These are phyloP conservation scores for Drosophila trapezifrons DNA, from an alignment of 1,140 invertebrate genomes.

Conservation along the genomic window DNA sequence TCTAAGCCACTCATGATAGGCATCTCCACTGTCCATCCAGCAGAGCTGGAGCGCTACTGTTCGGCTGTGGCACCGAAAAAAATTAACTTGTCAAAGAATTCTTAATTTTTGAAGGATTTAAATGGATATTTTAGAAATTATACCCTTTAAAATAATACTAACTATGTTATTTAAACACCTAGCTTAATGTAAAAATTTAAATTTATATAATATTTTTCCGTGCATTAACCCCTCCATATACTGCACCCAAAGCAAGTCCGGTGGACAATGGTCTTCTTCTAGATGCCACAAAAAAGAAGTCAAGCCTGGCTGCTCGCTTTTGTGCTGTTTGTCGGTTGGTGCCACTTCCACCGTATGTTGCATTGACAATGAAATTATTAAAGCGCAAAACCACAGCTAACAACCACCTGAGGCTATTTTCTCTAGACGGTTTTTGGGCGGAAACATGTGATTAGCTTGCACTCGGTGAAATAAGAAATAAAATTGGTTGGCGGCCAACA, in stretches of 20 bases:
- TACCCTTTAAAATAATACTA: no score
- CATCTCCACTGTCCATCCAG: slow-evolving; percentile 29
- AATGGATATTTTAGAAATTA: no score
- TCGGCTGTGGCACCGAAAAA: slow-evolving; percentile 15
- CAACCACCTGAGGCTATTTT: slow-evolving; percentile 48
- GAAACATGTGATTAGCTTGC: slow-evolving; percentile 67
- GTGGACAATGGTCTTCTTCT: slow-evolving; percentile 44
- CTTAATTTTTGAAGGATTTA: background rate
- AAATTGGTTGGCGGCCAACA: slow-evolving; percentile 12
- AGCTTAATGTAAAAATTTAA: no score
- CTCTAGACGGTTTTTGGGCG: slow-evolving; percentile 32
- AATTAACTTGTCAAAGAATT: background rate
- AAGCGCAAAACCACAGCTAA: slow-evolving; percentile 68
- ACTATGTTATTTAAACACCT: no score
- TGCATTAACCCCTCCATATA: slow-evolving; percentile 7
- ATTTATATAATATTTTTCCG: slow-evolving; percentile 9
- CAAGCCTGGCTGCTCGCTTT: slow-evolving; percentile 62
- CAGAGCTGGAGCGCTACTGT: slow-evolving; percentile 44
- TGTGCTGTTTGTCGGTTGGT: slow-evolving; percentile 19
- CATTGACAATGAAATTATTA: slow-evolving; percentile 83
- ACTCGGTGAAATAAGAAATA: slow-evolving; percentile 27
- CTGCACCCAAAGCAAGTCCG: slow-evolving; percentile 57
- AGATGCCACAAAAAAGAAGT: slow-evolving; percentile 51
- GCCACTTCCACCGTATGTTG: slow-evolving; percentile 56
- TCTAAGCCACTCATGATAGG: slow-evolving; percentile 39